Conservation (phyloP, 2,113 vertebrate genomes). For the Ifrita kowaldi region DNA sequence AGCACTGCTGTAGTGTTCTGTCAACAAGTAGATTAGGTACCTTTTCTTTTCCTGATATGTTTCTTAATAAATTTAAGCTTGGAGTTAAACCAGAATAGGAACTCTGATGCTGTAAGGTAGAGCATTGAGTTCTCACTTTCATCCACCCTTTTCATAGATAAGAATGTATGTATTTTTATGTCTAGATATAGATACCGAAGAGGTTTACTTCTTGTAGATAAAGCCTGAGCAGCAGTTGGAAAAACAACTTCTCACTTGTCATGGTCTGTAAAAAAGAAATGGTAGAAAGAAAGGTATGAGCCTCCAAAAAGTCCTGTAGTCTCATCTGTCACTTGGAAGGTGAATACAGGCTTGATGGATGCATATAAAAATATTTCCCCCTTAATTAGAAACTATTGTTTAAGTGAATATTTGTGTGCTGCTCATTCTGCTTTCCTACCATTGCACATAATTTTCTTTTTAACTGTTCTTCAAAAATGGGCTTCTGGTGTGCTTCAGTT, state of each 20-base stretch:
- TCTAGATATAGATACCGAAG: background rate
- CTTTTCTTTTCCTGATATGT: background rate
- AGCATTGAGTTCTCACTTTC: background rate
- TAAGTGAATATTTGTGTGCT: background rate
- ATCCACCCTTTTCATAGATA: background rate
- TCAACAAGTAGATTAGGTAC: background rate
- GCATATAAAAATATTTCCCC: background rate
- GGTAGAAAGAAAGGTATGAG: background rate
- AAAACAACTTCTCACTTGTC: background rate
- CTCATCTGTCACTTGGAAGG: background rate
- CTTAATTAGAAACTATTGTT: background rate
- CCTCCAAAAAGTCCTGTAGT: background rate
- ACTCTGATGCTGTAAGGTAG: background rate
- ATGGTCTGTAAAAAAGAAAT: background rate
- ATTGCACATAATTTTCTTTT: background rate
- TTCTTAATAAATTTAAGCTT: background rate
- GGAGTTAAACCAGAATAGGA: background rate
- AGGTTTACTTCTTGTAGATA: background rate
- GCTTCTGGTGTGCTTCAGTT: background rate
- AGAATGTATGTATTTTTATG: background rate
- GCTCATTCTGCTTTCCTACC: background rate
- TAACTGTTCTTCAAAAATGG: background rate
- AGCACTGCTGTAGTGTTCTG: background rate
- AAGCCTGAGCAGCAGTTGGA: background rate
- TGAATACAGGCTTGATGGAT: background rate